Conservation (phyloP, 92 coral and sea anemone species). For the Montipora capitata region DNA sequence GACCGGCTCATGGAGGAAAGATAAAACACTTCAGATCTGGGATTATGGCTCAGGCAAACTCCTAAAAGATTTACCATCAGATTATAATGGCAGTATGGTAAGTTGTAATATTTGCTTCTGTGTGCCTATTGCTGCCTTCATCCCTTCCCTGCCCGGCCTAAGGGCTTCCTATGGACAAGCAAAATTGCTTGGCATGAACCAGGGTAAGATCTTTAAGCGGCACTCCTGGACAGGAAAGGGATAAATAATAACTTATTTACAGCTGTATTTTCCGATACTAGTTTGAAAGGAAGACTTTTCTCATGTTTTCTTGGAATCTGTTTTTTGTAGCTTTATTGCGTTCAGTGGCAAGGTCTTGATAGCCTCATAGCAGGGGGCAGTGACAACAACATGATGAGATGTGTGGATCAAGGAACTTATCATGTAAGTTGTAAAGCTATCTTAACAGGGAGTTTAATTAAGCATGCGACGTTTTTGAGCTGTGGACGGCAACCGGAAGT, state of each 20-base stretch:
- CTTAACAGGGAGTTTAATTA: too few species aligned
- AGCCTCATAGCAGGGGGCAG: conserved; percentile 96
- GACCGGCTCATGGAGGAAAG: conserved; percentile 97
- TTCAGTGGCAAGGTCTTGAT: conserved; percentile 95
- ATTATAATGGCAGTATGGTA: conserved; percentile 93
- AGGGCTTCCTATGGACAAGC: too few species aligned
- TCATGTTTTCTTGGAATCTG: neutral
- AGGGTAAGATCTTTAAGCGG: too few species aligned
- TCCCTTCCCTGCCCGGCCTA: too few species aligned
- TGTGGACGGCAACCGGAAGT: too few species aligned
- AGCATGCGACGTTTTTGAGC: too few species aligned
- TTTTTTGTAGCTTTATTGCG: conserved; percentile 87
- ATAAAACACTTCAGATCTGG: conserved; percentile 94
- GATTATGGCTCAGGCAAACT: conserved; percentile 91
- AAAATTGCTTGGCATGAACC: too few species aligned
- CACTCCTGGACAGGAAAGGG: too few species aligned
- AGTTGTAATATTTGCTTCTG: neutral
- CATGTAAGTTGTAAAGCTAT: conserved; percentile 62
- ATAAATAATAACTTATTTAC: too few species aligned
- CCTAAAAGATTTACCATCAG: conserved; percentile 84
- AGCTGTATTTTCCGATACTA: too few species aligned
- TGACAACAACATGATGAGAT: conserved; percentile 94
- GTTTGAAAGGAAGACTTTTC: too few species aligned
- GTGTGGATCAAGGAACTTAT: conserved; percentile 86
- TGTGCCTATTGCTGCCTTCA: too few species aligned